A percentile compares a stretch with the other conserved stretches of the same genome.
phyloP scores from a whole-genome alignment of 1,140 invertebrate genomes.

The Zaprionus ornatus region DNA sequence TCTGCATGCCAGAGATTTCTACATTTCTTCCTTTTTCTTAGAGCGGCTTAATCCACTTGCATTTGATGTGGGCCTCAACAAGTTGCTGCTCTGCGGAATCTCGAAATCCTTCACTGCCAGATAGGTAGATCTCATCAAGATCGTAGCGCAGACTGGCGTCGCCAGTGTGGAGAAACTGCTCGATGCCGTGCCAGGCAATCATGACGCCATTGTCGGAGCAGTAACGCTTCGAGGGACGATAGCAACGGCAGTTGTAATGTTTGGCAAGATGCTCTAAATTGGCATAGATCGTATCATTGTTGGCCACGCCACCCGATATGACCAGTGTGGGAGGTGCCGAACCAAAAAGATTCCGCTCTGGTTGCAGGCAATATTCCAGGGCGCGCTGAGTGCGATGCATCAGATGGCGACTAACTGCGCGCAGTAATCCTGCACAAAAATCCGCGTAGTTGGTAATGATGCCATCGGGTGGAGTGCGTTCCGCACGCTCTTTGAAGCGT shows the following conservation, averaged over 20 bases:
- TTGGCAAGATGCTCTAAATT: slow-evolving; percentile 89
- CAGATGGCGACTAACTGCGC: slow-evolving; percentile 90
- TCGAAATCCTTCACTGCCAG: slow-evolving; percentile 85
- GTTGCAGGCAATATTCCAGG: slow-evolving; percentile 89
- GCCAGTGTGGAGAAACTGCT: slow-evolving; percentile 86
- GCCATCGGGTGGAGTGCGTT: slow-evolving; percentile 85
- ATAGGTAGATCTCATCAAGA: slow-evolving; percentile 84
- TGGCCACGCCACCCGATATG: slow-evolving; percentile 97
- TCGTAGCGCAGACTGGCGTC: slow-evolving; percentile 84
- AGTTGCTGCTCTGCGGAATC: slow-evolving; percentile 86
- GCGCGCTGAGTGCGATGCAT: slow-evolving; percentile 92
- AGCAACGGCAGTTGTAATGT: slow-evolving; percentile 87
- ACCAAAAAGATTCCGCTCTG: slow-evolving; percentile 85
- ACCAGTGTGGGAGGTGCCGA: slow-evolving; percentile 86
- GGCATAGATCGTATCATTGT: slow-evolving; percentile 92
- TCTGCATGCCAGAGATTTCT: no score
- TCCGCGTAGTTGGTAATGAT: slow-evolving; percentile 92
- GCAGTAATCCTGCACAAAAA: slow-evolving; percentile 94
- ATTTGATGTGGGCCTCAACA: slow-evolving; percentile 85
- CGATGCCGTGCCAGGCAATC: slow-evolving; percentile 99
- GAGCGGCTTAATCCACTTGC: slow-evolving; percentile 84
- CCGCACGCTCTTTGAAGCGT: slow-evolving; percentile 85
- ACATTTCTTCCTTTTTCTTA: no score
- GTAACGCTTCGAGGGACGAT: slow-evolving; percentile 91
- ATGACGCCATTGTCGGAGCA: slow-evolving; percentile 99